Conservation (phyloP, 2,113 vertebrate species). For the Takifugu flavidus region DNA sequence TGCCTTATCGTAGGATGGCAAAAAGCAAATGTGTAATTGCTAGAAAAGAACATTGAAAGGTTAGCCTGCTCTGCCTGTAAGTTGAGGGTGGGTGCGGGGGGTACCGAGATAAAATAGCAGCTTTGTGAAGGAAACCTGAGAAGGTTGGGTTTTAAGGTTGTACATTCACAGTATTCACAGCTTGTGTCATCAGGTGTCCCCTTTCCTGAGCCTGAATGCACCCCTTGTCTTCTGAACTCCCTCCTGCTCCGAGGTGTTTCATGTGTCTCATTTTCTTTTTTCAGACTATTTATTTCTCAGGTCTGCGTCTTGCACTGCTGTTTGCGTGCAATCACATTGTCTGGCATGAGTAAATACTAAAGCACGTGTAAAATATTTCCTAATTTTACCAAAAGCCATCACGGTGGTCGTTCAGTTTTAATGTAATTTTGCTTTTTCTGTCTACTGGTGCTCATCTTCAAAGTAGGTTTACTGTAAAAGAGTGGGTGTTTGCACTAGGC, state of each 20-base stretch:
- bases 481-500: constrained; percentile 57
- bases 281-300: not conserved
- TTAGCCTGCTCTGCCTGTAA: constrained; percentile 42
- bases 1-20: constrained; percentile 40
- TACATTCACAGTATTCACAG: constrained; percentile 36
- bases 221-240: constrained; percentile 32
- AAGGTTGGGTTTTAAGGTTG: constrained; percentile 45
- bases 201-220: constrained; percentile 46
- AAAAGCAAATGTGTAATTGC: constrained; percentile 22
- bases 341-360: constrained; percentile 23
- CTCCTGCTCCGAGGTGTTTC: not conserved
- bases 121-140: constrained; percentile 67
- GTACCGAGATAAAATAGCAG: constrained; percentile 47
- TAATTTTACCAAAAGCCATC: constrained; percentile 29
- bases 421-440: constrained; percentile 24
- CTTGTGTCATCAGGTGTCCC: constrained; percentile 55
- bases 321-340: constrained; percentile 30
- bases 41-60: constrained; percentile 19
- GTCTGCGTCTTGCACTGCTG: constrained; percentile 8
- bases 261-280: constrained; percentile 4
- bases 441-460: constrained; percentile 47
- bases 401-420: constrained; percentile 23
- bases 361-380: constrained; percentile 22
- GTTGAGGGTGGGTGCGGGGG: constrained; percentile 32
- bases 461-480: constrained; percentile 49